Percentiles rank a stretch among this genome's conserved stretches.
Conservation (phyloP, 2,113 vertebrate genomes). For the Zapornia atra region DNA sequence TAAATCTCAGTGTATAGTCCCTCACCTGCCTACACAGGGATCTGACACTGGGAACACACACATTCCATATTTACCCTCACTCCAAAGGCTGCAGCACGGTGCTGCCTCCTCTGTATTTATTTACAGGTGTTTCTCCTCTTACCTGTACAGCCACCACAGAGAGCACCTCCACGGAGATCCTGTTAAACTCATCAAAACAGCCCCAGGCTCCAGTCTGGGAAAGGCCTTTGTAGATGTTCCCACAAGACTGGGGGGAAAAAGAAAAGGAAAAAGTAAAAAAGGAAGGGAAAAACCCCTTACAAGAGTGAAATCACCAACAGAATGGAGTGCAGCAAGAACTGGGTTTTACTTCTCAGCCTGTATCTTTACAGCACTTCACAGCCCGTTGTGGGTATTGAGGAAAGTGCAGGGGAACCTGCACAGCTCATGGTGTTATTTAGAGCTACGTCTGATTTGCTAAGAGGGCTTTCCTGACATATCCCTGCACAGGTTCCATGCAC, state of each 20-base stretch:
- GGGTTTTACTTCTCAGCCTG: conserved; percentile 17
- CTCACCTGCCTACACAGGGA: neutral
- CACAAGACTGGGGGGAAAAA: conserved; percentile 85
- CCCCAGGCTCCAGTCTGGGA: conserved; percentile 98
- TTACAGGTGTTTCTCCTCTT: neutral
- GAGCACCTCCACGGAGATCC: conserved; percentile 95
- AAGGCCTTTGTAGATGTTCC: conserved; percentile 97
- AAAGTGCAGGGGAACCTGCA: conserved; percentile 3
- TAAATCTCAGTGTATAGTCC: neutral
- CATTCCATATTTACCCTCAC: neutral
- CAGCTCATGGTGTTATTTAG: conserved; percentile 38
- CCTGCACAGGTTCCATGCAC: conserved; percentile 23
- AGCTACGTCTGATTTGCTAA: conserved; percentile 39
- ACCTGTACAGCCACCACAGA: conserved; percentile 98
- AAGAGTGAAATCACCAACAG: conserved; percentile 23
- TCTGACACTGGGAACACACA: neutral
- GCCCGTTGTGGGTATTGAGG: conserved; percentile 19
- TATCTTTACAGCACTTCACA: conserved; percentile 36
- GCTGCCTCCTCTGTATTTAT: neutral
- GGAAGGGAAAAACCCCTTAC: neutral
- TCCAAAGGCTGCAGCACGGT: neutral
- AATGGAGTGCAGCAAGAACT: neutral
- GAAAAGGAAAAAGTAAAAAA: neutral
- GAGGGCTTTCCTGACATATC: conserved; percentile 12
- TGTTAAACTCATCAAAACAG: conserved; percentile 98